These are phyloP conservation scores for Campoplex nolae DNA, from an alignment of 2,888 invertebrate genomes.

Conservation along the genomic window DNA sequence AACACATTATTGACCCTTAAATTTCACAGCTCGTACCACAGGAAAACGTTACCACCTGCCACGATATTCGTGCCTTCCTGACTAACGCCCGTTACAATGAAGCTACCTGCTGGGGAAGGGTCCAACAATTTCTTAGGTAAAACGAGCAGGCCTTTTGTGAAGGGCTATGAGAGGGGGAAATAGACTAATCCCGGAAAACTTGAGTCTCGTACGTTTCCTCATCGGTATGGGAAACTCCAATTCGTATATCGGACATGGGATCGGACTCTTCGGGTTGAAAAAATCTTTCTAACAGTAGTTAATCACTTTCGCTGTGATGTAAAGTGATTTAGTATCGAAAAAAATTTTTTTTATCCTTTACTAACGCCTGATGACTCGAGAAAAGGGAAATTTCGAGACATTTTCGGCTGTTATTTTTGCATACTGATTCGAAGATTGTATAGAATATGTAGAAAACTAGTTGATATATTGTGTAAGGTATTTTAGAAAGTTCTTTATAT, in stretches of 20 bases:
- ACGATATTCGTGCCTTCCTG: conserved; percentile 10
- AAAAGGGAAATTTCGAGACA: neutral
- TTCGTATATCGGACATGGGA: neutral
- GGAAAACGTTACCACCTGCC: neutral
- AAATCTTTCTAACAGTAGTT: neutral
- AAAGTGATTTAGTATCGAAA: neutral
- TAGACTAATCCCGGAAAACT: neutral
- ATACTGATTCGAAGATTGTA: neutral
- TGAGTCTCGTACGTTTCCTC: neutral
- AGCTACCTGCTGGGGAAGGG: neutral
- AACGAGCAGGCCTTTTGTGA: neutral
- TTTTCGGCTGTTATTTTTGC: neutral
- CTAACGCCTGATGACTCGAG: neutral
- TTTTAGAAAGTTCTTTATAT: neutral
- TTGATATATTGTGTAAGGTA: neutral
- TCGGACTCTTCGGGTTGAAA: neutral
- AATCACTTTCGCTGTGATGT: neutral
- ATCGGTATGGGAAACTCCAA: neutral
- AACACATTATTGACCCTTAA: neutral
- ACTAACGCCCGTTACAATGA: neutral
- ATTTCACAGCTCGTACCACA: neutral
- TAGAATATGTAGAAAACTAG: neutral
- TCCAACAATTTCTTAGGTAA: neutral
- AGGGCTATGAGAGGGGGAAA: neutral
- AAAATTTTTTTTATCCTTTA: neutral